Evolutionary conservation across 1,140 invertebrate genomes (phyloP).

Genomic region (Microplitis demolitor): DNA sequence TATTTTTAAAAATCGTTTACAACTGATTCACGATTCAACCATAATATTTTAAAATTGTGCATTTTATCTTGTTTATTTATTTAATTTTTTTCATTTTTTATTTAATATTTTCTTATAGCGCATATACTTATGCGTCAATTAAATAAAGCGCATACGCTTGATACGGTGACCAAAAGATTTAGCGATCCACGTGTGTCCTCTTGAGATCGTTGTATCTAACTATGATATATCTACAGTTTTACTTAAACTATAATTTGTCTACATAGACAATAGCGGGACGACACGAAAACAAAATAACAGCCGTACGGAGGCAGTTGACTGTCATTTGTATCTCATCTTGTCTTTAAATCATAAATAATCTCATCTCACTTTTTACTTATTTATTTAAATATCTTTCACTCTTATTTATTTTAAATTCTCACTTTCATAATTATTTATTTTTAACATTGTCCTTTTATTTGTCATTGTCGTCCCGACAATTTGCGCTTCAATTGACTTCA

Average conservation of each 20-base stretch:
- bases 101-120: slow-evolving; percentile 3
- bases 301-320: slow-evolving; percentile 19
- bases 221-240: slow-evolving; percentile 60
- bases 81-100: slow-evolving; percentile 15
- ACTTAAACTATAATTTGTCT: slow-evolving; percentile 39
- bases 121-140: not conserved
- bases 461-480: slow-evolving; percentile 23
- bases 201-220: slow-evolving; percentile 62
- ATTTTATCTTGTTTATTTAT: slow-evolving; percentile 28
- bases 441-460: not conserved
- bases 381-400: not conserved
- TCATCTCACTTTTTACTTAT: not conserved
- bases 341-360: not conserved
- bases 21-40: slow-evolving; percentile 60
- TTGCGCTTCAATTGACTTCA: not conserved
- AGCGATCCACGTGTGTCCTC: slow-evolving; percentile 49
- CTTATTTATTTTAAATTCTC: not conserved
- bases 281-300: slow-evolving; percentile 26
- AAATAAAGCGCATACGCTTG: slow-evolving; percentile 25
- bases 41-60: slow-evolving; percentile 38
- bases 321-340: slow-evolving; percentile 3
- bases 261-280: slow-evolving; percentile 20
- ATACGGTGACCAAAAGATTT: slow-evolving; percentile 34
- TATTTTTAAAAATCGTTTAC: slow-evolving; percentile 34
- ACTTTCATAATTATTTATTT: not conserved